Percentiles rank a stretch among this genome's conserved stretches.
Conservation (phyloP, 2,113 vertebrate species). For the Oncorhynchus keta region DNA sequence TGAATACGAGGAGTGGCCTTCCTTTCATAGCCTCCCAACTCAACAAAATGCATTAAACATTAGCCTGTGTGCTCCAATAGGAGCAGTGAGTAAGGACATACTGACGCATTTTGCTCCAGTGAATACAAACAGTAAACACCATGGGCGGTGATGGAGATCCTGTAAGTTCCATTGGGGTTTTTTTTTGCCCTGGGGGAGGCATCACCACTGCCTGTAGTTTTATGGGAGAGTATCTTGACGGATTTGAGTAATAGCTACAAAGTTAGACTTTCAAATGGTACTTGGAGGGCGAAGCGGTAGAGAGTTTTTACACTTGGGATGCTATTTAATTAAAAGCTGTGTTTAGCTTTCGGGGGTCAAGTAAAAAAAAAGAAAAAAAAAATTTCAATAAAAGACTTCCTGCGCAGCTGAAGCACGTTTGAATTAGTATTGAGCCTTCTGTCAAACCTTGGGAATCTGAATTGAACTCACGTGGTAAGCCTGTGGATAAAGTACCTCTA, state of each 20-base stretch:
- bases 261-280: slow-evolving; percentile 1
- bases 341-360: slow-evolving; percentile 22
- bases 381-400: not conserved
- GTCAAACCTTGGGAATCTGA: not conserved
- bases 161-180: slow-evolving; percentile 48
- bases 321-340: slow-evolving; percentile 47
- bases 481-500: not conserved
- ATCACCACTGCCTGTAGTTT: slow-evolving; percentile 55
- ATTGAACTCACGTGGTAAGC: not conserved
- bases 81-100: slow-evolving; percentile 29
- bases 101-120: slow-evolving; percentile 57
- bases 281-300: slow-evolving; percentile 34
- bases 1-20: slow-evolving; percentile 45
- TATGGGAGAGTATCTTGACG: slow-evolving; percentile 45
- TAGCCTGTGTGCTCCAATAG: slow-evolving; percentile 42
- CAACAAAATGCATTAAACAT: slow-evolving; percentile 78
- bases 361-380: not conserved
- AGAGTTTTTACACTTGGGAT: slow-evolving; percentile 55
- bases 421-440: not conserved
- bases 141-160: slow-evolving; percentile 53
- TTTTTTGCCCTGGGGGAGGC: slow-evolving; percentile 54
- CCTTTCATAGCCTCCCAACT: slow-evolving; percentile 59
- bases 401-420: not conserved
- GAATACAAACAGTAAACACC: slow-evolving; percentile 58
- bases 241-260: slow-evolving; percentile 50